Percentiles rank a stretch among this genome's conserved stretches.
Evolutionary conservation across 2,888 invertebrate species (phyloP).

Genomic region (Ectemnius cavifrons): DNA sequence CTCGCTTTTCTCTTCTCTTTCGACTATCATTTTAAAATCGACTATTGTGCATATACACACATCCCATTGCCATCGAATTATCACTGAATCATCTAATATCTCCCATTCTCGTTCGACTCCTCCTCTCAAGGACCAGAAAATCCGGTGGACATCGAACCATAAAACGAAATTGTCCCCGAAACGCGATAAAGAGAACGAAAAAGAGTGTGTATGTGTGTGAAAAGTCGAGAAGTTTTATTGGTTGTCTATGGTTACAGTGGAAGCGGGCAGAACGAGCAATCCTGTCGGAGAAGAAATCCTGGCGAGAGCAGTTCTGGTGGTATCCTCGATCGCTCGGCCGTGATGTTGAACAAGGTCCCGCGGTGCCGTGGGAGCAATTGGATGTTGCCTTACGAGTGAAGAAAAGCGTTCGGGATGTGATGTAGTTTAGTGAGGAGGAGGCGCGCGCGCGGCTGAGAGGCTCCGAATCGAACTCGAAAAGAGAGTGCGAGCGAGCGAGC

Average conservation of each 20-base stretch:
- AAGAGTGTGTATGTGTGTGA: no score
- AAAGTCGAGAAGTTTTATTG: slow-evolving; percentile 30
- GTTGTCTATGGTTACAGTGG: slow-evolving; percentile 56
- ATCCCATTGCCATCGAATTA: no score
- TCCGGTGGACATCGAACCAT: no score
- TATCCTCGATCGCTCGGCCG: slow-evolving; percentile 30
- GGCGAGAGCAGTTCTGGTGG: slow-evolving; percentile 36
- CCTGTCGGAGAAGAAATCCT: slow-evolving; percentile 12
- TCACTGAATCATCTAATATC: no score
- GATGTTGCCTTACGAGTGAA: slow-evolving; percentile 41
- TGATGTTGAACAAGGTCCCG: slow-evolving; percentile 40
- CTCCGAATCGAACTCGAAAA: slow-evolving; percentile 12
- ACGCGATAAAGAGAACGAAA: no score
- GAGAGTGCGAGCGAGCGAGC: slow-evolving; percentile 17
- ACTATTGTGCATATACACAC: no score
- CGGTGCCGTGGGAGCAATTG: slow-evolving; percentile 41
- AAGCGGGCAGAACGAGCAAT: slow-evolving; percentile 16
- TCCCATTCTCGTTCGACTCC: no score
- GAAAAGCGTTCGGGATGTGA: slow-evolving; percentile 35
- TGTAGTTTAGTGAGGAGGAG: slow-evolving; percentile 32
- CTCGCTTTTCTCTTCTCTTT: no score
- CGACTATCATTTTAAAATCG: no score
- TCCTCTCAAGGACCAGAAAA: no score
- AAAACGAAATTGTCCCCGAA: no score
- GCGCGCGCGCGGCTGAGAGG: background rate